Evolutionary conservation across 1,140 invertebrate species (phyloP).

Genomic region (Drosophila bocqueti): DNA sequence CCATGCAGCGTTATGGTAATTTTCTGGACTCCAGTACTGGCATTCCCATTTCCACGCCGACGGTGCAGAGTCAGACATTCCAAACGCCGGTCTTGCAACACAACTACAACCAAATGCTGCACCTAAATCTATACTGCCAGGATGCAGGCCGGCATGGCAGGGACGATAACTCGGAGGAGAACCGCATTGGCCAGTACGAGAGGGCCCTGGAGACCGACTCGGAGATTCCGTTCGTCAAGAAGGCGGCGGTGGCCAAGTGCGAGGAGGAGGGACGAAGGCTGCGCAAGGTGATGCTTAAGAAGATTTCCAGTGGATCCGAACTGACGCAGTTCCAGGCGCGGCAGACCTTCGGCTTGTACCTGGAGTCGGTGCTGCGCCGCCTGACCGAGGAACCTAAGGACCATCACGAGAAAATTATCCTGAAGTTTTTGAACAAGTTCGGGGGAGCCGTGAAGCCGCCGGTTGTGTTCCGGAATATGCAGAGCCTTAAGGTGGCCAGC

Average conservation of each 20-base stretch:
- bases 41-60: slow-evolving; percentile 88
- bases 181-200: slow-evolving; percentile 81
- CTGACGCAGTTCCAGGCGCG: slow-evolving; percentile 88
- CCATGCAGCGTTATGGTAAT: slow-evolving; percentile 91
- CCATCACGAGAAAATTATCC: slow-evolving; percentile 89
- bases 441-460: slow-evolving; percentile 91
- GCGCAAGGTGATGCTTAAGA: slow-evolving; percentile 74
- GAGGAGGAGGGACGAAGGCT: slow-evolving; percentile 72
- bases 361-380: slow-evolving; percentile 91
- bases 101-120: slow-evolving; percentile 93
- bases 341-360: slow-evolving; percentile 93
- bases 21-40: slow-evolving; percentile 89
- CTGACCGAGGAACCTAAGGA: slow-evolving; percentile 87
- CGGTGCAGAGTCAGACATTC: slow-evolving; percentile 86
- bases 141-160: slow-evolving; percentile 28
- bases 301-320: slow-evolving; percentile 78
- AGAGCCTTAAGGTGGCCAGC: slow-evolving; percentile 87
- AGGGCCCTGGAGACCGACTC: slow-evolving; percentile 65
- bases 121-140: slow-evolving; percentile 84
- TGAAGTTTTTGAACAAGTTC: slow-evolving; percentile 93
- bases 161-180: slow-evolving; percentile 72
- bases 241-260: slow-evolving; percentile 65
- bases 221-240: slow-evolving; percentile 68
- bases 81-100: slow-evolving; percentile 87
- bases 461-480: slow-evolving; percentile 86